Evolutionary conservation across 2,113 vertebrate genomes (phyloP), one percentile per base, ranked within the genome.

Genomic region (Barbus barbus): DNA sequence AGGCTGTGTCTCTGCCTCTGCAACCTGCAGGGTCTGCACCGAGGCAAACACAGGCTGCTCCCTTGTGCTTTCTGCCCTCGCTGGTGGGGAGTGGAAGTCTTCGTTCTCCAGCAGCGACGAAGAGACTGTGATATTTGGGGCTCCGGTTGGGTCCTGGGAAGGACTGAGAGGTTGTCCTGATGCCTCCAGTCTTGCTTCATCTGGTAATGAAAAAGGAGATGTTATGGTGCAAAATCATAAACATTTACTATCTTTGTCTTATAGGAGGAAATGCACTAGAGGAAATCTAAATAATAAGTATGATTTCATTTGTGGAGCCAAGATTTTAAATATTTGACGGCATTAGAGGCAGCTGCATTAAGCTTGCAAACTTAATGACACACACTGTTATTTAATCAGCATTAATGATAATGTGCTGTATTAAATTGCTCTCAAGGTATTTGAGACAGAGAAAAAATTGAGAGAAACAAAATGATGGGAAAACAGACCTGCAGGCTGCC

Each of bases 31-130:
- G 56, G 90, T 89, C 60, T 92, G 86, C 24, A 90, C 90, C 1
- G 93, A 91, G 2, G 92, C 92, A 71, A 92, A 89, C 14, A 90
- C 86, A 2, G 89, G 86, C 86, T 89, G 83, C 86, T 92, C 89
- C 79, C 91, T 89, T 28, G 80, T 86, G 77, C 80, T 87, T 46
- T 82, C 81, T 87, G 88, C 81, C 87, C 79, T 83, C 12, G 76
- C 77, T 80, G 86, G 83, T 71, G 82, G 31, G 61, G 83, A 73
- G 24, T 48, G 75, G 3, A 82, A 58, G 31, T 76, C 85, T 26
- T 83, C 84, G n/a, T 67, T 80, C 26, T 84, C 63, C 44, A 67
- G 81, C 16, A 76, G 58, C 44, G 80, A 33, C 0, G 72, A 22
- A 41, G 84, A 22, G 22, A 83, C 81, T 20, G 89, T 89, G 33